Base-by-base conservation (phyloP, 1,140 invertebrate species). In the Meloidogyne hapla region DNA sequence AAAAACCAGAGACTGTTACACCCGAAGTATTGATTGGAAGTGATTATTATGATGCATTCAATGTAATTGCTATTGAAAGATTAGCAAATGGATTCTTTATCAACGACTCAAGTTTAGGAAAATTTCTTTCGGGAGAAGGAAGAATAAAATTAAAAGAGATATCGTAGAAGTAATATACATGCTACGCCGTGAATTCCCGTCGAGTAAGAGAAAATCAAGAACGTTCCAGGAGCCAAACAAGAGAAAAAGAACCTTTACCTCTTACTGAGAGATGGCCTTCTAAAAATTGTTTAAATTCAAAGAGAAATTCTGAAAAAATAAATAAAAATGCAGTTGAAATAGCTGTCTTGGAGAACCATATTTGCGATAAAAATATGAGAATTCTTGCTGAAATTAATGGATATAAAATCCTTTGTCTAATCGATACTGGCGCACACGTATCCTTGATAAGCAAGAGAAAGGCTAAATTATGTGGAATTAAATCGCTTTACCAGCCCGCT, bases 401-500 rank as follows among this genome's bases (percentile, higher is more conserved):
- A 1, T 40, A 68, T 9, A 25, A 26, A 9, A 25, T 68, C 18
- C 21, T 10, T 9, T 23, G n/a, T 26, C 45, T 68, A 23, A 40
- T 68, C 9, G 66, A 68, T 10, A 26, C 66, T 6, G 66, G 66
- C 1, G 66, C 66, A 68, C 66, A 68, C 45, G 66, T 68, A 3
- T 26, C 66, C 8, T 26, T 68, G 23, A 40, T 33, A n/a, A 28
- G 66, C 10, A 21, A n/a, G 2, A 15, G 45, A 28, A 68, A 33
- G 6, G 66, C 66, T 21, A 26, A 26, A 26, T 40, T n/a, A 68
- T 28, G 38, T 15, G 5, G 10, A 1, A 26, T 69, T 9, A 69
- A 28, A 12, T 40, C 40, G 26, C 26, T 69, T 23, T 21, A 69
- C 10, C 9, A 40, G 10, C 38, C 67, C 0, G 1, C 40, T 1